phyloP scores from a whole-genome alignment of 2,797 vertebrate species.

The Myripristis jacobus region DNA sequence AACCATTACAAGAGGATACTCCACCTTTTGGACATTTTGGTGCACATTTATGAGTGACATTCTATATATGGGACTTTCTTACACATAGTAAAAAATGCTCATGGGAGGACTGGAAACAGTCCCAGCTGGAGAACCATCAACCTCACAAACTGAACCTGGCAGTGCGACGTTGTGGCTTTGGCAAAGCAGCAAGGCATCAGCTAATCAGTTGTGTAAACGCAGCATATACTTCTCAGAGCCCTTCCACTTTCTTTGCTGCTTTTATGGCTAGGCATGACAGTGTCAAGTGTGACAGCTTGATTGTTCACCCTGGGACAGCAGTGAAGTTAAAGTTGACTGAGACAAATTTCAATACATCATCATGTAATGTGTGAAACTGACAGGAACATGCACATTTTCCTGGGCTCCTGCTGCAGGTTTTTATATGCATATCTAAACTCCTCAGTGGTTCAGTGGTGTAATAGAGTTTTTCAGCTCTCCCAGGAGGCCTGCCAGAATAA shows the following conservation, averaged over 20 bases:
- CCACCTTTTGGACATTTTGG: too few relatives aligned
- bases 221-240: constrained; percentile 3
- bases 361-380: constrained; percentile 42
- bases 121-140: background rate
- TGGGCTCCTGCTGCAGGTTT: constrained; percentile 14
- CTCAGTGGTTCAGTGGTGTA: constrained; percentile 53
- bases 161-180: background rate
- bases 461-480: constrained; percentile 50
- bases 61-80: background rate
- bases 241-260: constrained; percentile 6
- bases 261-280: background rate
- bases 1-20: too few relatives aligned
- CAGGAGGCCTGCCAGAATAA: constrained; percentile 39
- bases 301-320: constrained; percentile 28
- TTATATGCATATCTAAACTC: constrained; percentile 40
- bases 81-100: background rate
- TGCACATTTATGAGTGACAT: background rate
- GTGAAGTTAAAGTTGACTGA: background rate
- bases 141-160: background rate
- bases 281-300: background rate
- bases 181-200: background rate
- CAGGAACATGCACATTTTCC: background rate
- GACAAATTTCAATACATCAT: constrained; percentile 39
- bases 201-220: constrained; percentile 7
- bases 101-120: background rate